Evolutionary conservation across 2,888 invertebrate species (phyloP).

Genomic region (Xylota segnis): DNA sequence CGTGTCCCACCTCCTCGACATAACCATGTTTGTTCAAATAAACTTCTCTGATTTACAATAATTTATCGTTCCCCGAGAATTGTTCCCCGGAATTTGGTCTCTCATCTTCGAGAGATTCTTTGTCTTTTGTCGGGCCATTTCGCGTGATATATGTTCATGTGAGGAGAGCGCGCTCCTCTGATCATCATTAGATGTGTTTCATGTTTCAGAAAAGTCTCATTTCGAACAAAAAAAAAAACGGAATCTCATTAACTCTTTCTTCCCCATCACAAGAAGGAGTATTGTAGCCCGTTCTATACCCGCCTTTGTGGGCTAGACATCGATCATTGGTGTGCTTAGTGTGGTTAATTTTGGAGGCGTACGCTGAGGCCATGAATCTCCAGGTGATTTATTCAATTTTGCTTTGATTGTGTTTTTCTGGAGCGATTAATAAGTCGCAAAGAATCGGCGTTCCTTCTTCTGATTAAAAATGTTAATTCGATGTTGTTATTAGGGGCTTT

Average conservation of each 20-base stretch:
- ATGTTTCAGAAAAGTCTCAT: slow-evolving; percentile 30
- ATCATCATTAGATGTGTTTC: slow-evolving; percentile 45
- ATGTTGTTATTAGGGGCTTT: slow-evolving; percentile 26
- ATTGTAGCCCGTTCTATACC: not conserved
- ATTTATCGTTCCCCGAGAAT: slow-evolving; percentile 59
- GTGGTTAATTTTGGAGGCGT: slow-evolving; percentile 69
- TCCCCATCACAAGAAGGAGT: slow-evolving; percentile 4
- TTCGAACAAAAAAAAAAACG: slow-evolving; percentile 34
- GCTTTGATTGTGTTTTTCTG: slow-evolving; percentile 67
- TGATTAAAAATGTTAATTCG: slow-evolving; percentile 75
- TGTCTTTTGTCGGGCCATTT: slow-evolving; percentile 53
- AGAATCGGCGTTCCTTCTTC: slow-evolving; percentile 46
- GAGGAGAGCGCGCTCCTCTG: slow-evolving; percentile 35
- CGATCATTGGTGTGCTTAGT: slow-evolving; percentile 68
- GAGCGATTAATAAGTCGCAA: slow-evolving; percentile 64
- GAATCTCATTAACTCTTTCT: slow-evolving; percentile 74
- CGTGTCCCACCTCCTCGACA: slow-evolving; percentile 60
- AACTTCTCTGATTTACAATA: slow-evolving; percentile 73
- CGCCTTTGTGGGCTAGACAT: slow-evolving; percentile 50
- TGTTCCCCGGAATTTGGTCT: slow-evolving; percentile 58
- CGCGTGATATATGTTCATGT: slow-evolving; percentile 55
- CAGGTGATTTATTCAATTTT: slow-evolving; percentile 65
- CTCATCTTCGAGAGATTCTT: not conserved
- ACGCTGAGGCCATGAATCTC: slow-evolving; percentile 59
- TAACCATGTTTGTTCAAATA: slow-evolving; percentile 71